Evolutionary conservation across 2,797 vertebrate species (phyloP), one percentile per base, ranked within the genome.

Genomic region (Hemibagrus guttatus): DNA sequence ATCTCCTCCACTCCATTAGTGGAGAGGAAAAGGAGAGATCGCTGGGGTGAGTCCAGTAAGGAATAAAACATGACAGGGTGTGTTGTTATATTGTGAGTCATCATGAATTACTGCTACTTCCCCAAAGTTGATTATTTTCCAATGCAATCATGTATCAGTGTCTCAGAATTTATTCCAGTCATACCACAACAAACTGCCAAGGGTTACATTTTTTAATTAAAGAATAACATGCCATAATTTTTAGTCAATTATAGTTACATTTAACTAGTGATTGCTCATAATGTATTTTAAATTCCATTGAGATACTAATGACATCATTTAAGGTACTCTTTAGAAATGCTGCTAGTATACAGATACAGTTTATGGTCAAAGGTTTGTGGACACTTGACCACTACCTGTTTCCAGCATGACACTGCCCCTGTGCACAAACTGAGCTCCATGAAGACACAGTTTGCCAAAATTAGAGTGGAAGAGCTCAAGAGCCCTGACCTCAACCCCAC

Each of bases 1-100:
- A 80, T 80, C 69, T 81, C 21, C 80, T 63, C 61, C 26, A 68
- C 49, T 68, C 74, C 49, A 49, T 88, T 79, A 71, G 66, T 72
- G 23, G 76, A 28, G 42, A 72, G 13, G 56, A 79, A 84, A 80
- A 23, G 1, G 28, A 35, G 52, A 56, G 54, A 71, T 17, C 68
- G 58, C 66, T 84, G 21, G 54, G 56, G 35, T 72, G 28, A 84
- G 14, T 72, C 31, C 8, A 59, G 26, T 42, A 84, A 84, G 42
- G 35, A 84, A 84, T 59, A 59, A 84, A 72, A 72, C 52, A 79
- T 79, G 54, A 59, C 76, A 71, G 6, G 66, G 39, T 26, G 26
- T 35, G 12, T 28, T 35, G 49, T 68, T 79, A 58, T 23, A 42
- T 26, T 63, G n/a, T 61, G 31, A 80, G 17, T 52, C 17, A 64